These are phyloP conservation scores for Sinocyclocheilus grahami DNA, from an alignment of 2,113 vertebrate species.

Conservation along the genomic window DNA sequence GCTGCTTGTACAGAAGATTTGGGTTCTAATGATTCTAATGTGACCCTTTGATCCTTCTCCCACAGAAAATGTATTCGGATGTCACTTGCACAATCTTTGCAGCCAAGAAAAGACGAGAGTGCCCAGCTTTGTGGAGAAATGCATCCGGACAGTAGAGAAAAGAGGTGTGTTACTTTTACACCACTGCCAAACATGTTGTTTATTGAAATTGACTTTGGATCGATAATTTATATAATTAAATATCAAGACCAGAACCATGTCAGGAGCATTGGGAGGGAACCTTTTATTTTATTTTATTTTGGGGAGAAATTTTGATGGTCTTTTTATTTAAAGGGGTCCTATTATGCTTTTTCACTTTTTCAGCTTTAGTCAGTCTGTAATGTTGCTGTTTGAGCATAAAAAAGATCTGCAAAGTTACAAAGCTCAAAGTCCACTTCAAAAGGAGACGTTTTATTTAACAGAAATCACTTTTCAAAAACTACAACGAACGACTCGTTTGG, in stretches of 20 bases:
- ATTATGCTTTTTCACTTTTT: too few relatives aligned
- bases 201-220: neutral
- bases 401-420: too few relatives aligned
- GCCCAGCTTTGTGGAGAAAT: conserved; percentile 86
- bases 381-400: too few relatives aligned
- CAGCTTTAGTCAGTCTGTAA: too few relatives aligned
- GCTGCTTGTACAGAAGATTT: neutral
- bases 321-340: neutral
- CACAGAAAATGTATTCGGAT: conserved; percentile 92
- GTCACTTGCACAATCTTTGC: conserved; percentile 81
- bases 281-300: too few relatives aligned
- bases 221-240: neutral
- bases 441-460: too few relatives aligned
- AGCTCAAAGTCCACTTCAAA: too few relatives aligned
- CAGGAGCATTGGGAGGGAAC: neutral
- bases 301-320: neutral
- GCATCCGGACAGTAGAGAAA: conserved; percentile 84
- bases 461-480: too few relatives aligned
- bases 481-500: too few relatives aligned
- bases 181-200: neutral
- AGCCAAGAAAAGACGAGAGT: conserved; percentile 80
- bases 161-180: conserved; percentile 74
- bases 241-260: neutral
- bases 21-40: neutral
- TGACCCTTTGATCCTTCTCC: neutral